A percentile compares a stretch with the other conserved stretches of the same genome.
Evolutionary conservation across 2,888 invertebrate species (phyloP).

Genomic region (Gibbula magus): DNA sequence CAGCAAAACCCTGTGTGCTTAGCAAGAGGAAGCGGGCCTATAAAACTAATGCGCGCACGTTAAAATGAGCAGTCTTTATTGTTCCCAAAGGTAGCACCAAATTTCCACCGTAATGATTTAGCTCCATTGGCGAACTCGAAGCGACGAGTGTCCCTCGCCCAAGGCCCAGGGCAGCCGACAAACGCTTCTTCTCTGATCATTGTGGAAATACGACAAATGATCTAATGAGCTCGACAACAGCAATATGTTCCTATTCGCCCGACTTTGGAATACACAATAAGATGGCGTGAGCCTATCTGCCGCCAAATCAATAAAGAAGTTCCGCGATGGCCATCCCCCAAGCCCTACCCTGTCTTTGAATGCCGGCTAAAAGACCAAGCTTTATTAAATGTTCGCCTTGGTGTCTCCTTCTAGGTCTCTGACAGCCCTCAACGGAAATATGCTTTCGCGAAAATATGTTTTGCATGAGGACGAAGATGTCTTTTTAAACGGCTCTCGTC

Average conservation of each 20-base stretch:
- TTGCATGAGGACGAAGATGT: background rate
- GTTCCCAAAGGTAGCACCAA: conserved; percentile 31
- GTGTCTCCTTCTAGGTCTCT: conserved; percentile 9
- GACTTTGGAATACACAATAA: conserved; percentile 27
- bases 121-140: conserved; percentile 15
- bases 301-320: conserved; percentile 24
- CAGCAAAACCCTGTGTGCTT: conserved; percentile 6
- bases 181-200: conserved; percentile 8
- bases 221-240: conserved; percentile 30
- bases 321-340: conserved; percentile 15
- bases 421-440: conserved; percentile 21
- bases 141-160: conserved; percentile 6
- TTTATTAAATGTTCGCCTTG: conserved; percentile 26
- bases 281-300: conserved; percentile 17
- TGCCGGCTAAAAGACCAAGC: conserved; percentile 12
- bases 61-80: conserved; percentile 30
- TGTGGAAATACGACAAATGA: conserved; percentile 38
- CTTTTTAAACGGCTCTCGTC: conserved; percentile 2
- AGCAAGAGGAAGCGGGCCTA: conserved; percentile 4
- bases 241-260: conserved; percentile 35
- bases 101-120: conserved; percentile 33
- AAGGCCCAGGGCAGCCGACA: background rate
- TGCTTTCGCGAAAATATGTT: conserved; percentile 8
- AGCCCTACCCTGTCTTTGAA: conserved; percentile 17
- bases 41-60: conserved; percentile 26